These are phyloP conservation scores for Drosophila pachea DNA, from an alignment of 1,140 invertebrate genomes.

Conservation along the genomic window DNA sequence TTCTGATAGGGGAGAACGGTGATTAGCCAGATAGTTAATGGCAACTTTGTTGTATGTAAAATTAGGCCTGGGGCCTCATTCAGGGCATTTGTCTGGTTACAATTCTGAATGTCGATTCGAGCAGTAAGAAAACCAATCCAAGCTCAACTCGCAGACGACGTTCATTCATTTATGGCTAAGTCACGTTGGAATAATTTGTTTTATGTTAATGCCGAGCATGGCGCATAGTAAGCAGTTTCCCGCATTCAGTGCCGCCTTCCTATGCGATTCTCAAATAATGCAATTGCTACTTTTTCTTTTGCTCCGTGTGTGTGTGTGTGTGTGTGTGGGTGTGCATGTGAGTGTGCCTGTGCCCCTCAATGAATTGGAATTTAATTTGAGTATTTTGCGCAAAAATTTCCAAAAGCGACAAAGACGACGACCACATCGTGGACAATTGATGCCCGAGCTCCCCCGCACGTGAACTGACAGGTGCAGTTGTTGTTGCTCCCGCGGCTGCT, in stretches of 20 bases:
- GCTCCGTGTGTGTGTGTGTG: slow-evolving; percentile 6
- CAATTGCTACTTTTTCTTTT: slow-evolving; percentile 63
- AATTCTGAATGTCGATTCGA: slow-evolving; percentile 32
- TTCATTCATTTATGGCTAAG: slow-evolving; percentile 77
- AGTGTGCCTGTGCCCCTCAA: slow-evolving; percentile 64
- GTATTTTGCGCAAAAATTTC: slow-evolving; percentile 75
- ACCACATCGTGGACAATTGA: slow-evolving; percentile 72
- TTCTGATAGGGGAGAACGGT: not conserved
- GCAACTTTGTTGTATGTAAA: not conserved
- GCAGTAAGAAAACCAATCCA: slow-evolving; percentile 52
- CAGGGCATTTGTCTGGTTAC: slow-evolving; percentile 41
- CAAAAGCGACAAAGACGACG: slow-evolving; percentile 65
- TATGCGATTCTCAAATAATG: slow-evolving; percentile 42
- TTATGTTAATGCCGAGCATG: slow-evolving; percentile 78
- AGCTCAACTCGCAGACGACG: slow-evolving; percentile 55
- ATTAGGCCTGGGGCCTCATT: slow-evolving; percentile 47
- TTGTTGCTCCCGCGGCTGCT: slow-evolving; percentile 27
- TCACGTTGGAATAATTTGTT: slow-evolving; percentile 79
- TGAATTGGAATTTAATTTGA: slow-evolving; percentile 79
- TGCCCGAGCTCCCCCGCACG: slow-evolving; percentile 63
- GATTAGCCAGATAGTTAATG: slow-evolving; percentile 6
- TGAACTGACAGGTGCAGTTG: slow-evolving; percentile 59
- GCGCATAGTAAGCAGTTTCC: slow-evolving; percentile 62
- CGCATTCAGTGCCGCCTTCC: slow-evolving; percentile 46
- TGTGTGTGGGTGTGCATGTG: slow-evolving; percentile 8